A percentile compares a stretch with the other conserved stretches of the same genome.
Evolutionary conservation across 30 jellyfish, hydroid and myxozoan species (phyloP).

Genomic region (Pseudorhiza aurosa): DNA sequence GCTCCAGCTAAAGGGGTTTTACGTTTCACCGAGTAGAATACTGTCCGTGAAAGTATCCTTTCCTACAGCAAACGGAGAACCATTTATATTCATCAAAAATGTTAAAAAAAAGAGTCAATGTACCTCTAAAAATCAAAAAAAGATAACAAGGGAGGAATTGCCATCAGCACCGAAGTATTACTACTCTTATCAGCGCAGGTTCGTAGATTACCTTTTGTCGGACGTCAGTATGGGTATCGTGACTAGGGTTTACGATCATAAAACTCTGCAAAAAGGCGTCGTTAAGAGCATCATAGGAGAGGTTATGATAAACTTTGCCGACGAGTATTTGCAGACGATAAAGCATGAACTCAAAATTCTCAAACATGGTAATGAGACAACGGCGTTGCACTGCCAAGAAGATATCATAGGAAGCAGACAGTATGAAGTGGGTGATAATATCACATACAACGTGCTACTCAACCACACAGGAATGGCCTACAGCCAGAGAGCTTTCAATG

Average conservation of each 20-base stretch:
- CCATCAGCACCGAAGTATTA: not conserved
- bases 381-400: not conserved
- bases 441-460: constrained; percentile 6
- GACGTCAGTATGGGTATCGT: constrained; percentile 1
- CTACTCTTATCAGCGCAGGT: not conserved
- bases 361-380: constrained; percentile 29
- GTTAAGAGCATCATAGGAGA: not conserved
- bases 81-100: constrained; percentile 11
- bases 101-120: constrained; percentile 7
- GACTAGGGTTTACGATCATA: constrained; percentile 38
- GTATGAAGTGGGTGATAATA: constrained; percentile 30
- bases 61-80: constrained; percentile 27
- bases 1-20: constrained; percentile 21
- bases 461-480: not conserved
- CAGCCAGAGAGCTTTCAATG: constrained; percentile 38
- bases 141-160: not conserved
- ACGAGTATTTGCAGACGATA: not conserved
- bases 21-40: constrained; percentile 24
- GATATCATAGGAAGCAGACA: not conserved
- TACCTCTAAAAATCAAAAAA: not conserved
- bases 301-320: constrained; percentile 15
- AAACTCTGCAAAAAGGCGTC: not conserved
- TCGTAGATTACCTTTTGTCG: constrained; percentile 18
- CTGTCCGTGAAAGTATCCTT: not conserved
- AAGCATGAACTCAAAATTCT: not conserved